phyloP scores from a whole-genome alignment of 2,797 vertebrate species.

The Spheniscus humboldti region DNA sequence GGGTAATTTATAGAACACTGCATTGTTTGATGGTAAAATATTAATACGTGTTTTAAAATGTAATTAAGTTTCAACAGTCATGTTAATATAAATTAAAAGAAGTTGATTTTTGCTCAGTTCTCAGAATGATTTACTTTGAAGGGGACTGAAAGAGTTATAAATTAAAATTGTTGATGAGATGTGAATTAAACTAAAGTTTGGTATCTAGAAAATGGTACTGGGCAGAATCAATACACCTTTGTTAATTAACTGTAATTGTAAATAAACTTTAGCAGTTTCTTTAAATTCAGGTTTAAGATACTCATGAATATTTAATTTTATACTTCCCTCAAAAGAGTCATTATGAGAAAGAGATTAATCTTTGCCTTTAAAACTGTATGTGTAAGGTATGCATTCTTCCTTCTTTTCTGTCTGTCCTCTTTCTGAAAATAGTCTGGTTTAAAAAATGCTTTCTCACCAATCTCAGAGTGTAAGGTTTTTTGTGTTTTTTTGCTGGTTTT shows the following conservation, averaged over 20 bases:
- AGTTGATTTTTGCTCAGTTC: neutral
- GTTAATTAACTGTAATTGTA: neutral
- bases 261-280: neutral
- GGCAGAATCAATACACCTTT: neutral
- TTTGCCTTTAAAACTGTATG: neutral
- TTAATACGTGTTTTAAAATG: neutral
- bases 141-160: neutral
- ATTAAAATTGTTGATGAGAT: neutral
- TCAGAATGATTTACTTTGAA: neutral
- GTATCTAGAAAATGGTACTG: neutral
- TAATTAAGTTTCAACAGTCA: neutral
- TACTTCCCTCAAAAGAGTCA: neutral
- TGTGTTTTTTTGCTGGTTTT: neutral
- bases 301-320: neutral
- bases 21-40: neutral
- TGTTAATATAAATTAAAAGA: neutral
- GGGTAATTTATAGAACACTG: neutral
- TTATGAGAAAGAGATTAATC: neutral
- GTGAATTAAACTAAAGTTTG: neutral
- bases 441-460: neutral
- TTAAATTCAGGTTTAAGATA: neutral
- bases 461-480: neutral
- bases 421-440: neutral
- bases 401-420: neutral
- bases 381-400: neutral